Evolutionary conservation across 2,797 vertebrate species (phyloP).

Genomic region (Aphelocoma californica): DNA sequence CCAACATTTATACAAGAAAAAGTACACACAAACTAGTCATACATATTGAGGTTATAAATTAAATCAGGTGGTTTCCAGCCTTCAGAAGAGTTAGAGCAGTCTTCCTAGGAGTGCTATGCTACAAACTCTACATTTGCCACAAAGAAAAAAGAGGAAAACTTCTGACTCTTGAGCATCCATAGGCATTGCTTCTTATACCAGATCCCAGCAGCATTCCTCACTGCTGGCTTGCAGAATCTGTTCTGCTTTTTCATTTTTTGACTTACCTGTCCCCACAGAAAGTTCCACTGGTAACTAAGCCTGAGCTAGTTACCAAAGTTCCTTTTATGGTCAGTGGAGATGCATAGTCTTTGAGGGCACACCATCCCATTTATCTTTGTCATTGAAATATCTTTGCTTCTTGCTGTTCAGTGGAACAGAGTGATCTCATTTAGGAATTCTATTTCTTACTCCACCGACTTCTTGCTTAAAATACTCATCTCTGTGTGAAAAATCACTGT

Average conservation of each 20-base stretch:
- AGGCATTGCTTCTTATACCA: not conserved
- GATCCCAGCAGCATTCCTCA: not conserved
- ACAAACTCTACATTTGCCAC: not conserved
- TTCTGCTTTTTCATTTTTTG: not conserved
- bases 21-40: not conserved
- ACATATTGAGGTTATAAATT: not conserved
- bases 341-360: not conserved
- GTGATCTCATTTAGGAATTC: constrained; percentile 63
- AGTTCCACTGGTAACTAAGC: not conserved
- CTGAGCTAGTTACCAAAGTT: not conserved
- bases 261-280: not conserved
- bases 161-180: not conserved
- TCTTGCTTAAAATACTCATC: constrained; percentile 65
- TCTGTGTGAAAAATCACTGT: constrained; percentile 59
- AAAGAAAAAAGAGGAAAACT: not conserved
- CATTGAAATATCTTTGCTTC: constrained; percentile 21
- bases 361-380: not conserved
- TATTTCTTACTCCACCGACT: constrained; percentile 68
- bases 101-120: not conserved
- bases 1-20: not conserved
- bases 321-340: not conserved
- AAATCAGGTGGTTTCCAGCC: not conserved
- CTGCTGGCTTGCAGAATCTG: not conserved
- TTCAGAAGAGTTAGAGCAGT: not conserved
- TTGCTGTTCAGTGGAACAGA: constrained; percentile 38